These are phyloP conservation scores for Nibea coibor DNA, from an alignment of 2,113 vertebrate genomes.

Conservation along the genomic window DNA sequence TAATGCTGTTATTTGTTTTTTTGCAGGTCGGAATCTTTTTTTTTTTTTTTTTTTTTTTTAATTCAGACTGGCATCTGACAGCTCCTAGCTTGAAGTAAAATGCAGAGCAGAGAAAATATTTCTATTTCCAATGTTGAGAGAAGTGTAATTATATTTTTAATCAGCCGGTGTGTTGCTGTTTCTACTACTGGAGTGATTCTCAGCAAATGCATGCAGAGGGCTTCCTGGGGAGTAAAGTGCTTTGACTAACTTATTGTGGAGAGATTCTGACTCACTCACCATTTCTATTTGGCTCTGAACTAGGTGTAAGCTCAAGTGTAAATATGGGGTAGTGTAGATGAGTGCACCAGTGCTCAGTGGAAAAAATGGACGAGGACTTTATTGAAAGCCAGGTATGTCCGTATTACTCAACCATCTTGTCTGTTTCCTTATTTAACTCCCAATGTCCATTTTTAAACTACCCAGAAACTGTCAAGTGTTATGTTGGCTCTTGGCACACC, in stretches of 20 bases:
- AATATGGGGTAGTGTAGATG: constrained; percentile 2
- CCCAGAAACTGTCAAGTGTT: no score
- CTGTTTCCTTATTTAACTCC: neutral
- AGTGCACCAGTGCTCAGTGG: constrained; percentile 12
- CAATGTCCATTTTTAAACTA: neutral
- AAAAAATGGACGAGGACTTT: neutral
- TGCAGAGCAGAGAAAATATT: neutral
- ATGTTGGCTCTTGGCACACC: no score
- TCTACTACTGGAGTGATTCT: neutral
- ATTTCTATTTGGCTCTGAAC: constrained; percentile 31
- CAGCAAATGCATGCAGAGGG: constrained; percentile 6
- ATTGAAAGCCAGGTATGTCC: neutral
- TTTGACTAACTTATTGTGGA: constrained; percentile 16
- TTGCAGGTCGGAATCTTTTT: neutral
- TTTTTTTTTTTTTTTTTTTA: neutral
- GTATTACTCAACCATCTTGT: neutral
- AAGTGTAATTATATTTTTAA: constrained; percentile 1
- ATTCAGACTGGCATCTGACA: constrained; percentile 5
- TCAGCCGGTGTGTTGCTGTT: neutral
- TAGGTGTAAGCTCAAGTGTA: constrained; percentile 1
- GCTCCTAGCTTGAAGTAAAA: neutral
- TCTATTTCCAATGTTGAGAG: neutral
- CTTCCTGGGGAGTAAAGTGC: constrained; percentile 8
- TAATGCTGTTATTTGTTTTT: neutral
- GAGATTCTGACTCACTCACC: constrained; percentile 27